These are phyloP conservation scores for Philypnodon macrostomus DNA, from an alignment of 2,797 vertebrate species.

Conservation along the genomic window DNA sequence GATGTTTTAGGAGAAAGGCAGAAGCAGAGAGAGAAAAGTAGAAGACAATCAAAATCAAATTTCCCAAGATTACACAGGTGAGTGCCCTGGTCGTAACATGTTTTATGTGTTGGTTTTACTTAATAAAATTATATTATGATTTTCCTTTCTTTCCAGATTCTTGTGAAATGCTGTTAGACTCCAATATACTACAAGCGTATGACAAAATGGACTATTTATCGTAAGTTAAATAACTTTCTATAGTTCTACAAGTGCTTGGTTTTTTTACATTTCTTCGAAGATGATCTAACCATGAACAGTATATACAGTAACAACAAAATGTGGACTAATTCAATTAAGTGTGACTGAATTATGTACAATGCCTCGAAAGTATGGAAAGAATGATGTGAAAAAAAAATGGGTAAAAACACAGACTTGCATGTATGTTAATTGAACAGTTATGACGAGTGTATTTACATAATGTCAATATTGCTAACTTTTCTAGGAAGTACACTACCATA, in stretches of 20 bases:
- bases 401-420: no score
- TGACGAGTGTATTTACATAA: no score
- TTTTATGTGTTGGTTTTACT: background rate
- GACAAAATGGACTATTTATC: conserved; percentile 55
- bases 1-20: conserved; percentile 37
- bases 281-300: no score
- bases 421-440: no score
- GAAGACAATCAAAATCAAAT: conserved; percentile 30
- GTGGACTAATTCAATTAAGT: no score
- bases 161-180: conserved; percentile 42
- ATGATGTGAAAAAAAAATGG: no score
- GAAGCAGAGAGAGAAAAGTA: conserved; percentile 31
- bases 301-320: no score
- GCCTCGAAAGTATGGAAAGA: no score
- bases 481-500: conserved; percentile 83
- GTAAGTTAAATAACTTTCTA: conserved; percentile 57
- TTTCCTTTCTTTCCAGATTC: conserved; percentile 40
- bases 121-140: background rate
- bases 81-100: conserved; percentile 3
- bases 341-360: no score
- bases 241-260: no score
- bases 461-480: background rate
- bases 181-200: conserved; percentile 22
- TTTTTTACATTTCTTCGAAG: no score
- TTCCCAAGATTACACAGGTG: conserved; percentile 34